These are phyloP conservation scores for Lerista edwardsae DNA, from an alignment of 2,797 vertebrate genomes.

Conservation along the genomic window DNA sequence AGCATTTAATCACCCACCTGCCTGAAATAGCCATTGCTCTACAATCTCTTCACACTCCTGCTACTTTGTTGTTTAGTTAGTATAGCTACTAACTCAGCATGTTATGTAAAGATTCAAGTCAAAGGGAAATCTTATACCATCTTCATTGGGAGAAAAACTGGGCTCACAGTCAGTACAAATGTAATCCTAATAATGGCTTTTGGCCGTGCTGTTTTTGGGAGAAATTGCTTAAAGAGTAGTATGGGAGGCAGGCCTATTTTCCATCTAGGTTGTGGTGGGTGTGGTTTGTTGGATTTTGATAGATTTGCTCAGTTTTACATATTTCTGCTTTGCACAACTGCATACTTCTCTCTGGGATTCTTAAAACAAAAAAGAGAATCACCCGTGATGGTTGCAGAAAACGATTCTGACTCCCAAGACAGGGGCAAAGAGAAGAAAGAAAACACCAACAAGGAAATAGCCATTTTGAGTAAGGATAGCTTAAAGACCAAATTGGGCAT, in stretches of 20 bases:
- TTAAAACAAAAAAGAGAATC: background rate
- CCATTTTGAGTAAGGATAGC: background rate
- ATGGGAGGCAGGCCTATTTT: background rate
- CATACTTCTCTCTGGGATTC: background rate
- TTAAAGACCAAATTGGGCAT: background rate
- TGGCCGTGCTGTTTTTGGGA: background rate
- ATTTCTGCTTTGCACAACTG: background rate
- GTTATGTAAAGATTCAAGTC: constrained; percentile 30
- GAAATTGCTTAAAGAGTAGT: background rate
- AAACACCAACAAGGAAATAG: background rate
- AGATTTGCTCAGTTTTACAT: background rate
- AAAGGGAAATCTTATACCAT: background rate
- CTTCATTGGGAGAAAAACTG: constrained; percentile 4
- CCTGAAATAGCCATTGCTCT: background rate
- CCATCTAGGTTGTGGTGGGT: background rate
- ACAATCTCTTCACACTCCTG: too few relatives aligned
- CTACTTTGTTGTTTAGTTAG: background rate
- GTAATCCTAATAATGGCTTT: constrained; percentile 29
- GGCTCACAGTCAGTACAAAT: constrained; percentile 31
- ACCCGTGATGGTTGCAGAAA: background rate
- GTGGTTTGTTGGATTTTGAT: background rate
- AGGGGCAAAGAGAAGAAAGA: background rate
- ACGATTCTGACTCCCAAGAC: background rate
- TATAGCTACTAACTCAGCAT: background rate
- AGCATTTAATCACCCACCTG: background rate